Base-by-base conservation (phyloP, 2,113 vertebrate genomes). In the Tragelaphus buxtoni region DNA sequence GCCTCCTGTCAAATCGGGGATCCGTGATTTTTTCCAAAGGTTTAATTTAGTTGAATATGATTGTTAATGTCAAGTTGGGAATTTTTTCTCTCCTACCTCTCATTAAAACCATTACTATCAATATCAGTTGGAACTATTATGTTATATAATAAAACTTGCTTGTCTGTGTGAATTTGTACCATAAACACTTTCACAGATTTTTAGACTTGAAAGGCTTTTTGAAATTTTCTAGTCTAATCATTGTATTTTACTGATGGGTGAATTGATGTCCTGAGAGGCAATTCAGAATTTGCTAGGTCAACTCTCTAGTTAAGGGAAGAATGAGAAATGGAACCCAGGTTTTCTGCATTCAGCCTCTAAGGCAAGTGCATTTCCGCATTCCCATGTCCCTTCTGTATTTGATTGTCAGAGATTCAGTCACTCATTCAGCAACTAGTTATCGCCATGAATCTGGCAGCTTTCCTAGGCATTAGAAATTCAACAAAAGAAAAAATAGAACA, bases 1-100 rank as follows among this genome's bases (percentile, higher is more conserved):
- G 96, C 96, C 97, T 98, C 95, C 97, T 98, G 97, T 95, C 98
- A 97, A 95, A 91, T 85, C 95, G 95, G 96, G 87, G 95, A 97
- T 98, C 97, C 98, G 98, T 98, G 97, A 97, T 96, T 97, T 98
- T 72, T 91, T 97, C 96, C 97, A 97, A 96, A 97, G 97, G 97
- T 98, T 98, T 97, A 97, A 97, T 97, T 97, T 90, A 90, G 74
- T 96, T 95, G 87, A 95, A 90, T 93, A 69, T 96, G 87, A 94
- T 83, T 80, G 76, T 95, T 96, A 84, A 90, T 91, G 88, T 87
- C 87, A 91, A 80, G 65, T 84, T 96, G 90, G 87, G 92, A 89
- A 51, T 90, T 83, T 86, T 84, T 42, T 94, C 17, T 42, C 47
- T 95, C 79, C 53, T 24, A 69, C 49, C 82, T 95, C 90, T 97